phyloP scores from a whole-genome alignment of 2,888 invertebrate genomes.

The Drosophila subquinaria region DNA sequence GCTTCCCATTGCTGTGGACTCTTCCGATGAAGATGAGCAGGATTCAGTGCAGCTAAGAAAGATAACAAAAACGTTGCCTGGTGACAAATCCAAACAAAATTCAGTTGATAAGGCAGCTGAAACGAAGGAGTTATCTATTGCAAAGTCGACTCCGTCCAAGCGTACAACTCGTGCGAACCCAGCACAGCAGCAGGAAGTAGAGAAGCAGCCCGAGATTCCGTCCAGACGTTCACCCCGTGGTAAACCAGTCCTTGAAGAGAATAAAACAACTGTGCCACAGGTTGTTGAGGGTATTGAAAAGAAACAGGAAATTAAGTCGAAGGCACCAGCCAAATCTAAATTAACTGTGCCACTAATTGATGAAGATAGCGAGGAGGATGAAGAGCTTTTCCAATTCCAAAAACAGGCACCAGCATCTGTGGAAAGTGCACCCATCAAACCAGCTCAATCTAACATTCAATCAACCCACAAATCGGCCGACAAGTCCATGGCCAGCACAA shows the following conservation, averaged over 20 bases:
- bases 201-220: not conserved
- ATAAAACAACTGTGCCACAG: not conserved
- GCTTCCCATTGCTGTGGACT: slow-evolving; percentile 26
- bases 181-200: not conserved
- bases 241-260: not conserved
- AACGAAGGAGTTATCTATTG: not conserved
- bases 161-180: slow-evolving; percentile 49
- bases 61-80: slow-evolving; percentile 13
- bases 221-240: slow-evolving; percentile 3
- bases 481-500: slow-evolving; percentile 16
- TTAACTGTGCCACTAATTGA: slow-evolving; percentile 12
- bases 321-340: slow-evolving; percentile 1
- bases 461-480: slow-evolving; percentile 7
- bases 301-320: slow-evolving; percentile 45
- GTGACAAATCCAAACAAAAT: not conserved
- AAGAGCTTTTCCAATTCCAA: slow-evolving; percentile 56
- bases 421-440: not conserved
- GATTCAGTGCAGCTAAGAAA: slow-evolving; percentile 10
- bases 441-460: not conserved
- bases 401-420: not conserved
- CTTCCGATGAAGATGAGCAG: slow-evolving; percentile 44
- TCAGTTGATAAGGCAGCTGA: not conserved
- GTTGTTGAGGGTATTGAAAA: slow-evolving; percentile 30
- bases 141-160: not conserved
- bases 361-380: slow-evolving; percentile 33